Percentiles rank a stretch among this genome's conserved stretches.
These are phyloP conservation scores for Mustelus asterias DNA, from an alignment of 2,113 vertebrate genomes.

Conservation along the genomic window DNA sequence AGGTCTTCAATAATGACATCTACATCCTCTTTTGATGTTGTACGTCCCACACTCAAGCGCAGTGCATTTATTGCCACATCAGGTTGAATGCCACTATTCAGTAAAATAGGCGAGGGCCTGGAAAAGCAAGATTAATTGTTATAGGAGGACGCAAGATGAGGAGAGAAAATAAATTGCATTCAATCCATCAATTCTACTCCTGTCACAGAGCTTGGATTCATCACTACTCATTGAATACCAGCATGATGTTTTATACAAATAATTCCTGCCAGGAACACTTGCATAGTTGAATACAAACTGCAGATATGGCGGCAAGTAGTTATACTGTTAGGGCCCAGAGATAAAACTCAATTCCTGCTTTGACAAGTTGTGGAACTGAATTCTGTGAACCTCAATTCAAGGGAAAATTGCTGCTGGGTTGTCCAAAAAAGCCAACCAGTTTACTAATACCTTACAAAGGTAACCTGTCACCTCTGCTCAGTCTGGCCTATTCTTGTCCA, in stretches of 20 bases:
- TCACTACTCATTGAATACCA: neutral
- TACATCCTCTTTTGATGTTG: conserved; percentile 69
- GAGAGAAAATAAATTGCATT: neutral
- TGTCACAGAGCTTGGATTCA: neutral
- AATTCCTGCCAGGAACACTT: neutral
- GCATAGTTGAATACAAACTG: neutral
- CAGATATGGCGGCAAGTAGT: neutral
- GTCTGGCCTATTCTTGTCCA: neutral
- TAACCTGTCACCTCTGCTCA: neutral
- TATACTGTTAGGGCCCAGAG: neutral
- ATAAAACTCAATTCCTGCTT: neutral
- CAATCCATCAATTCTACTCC: neutral
- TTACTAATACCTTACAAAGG: neutral
- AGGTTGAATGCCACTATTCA: conserved; percentile 69
- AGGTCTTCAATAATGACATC: conserved; percentile 79
- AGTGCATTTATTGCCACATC: conserved; percentile 74
- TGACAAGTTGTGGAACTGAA: neutral
- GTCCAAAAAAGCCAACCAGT: neutral
- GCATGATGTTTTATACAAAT: neutral
- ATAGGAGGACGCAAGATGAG: neutral
- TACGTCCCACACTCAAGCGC: conserved; percentile 79
- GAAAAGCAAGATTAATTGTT: neutral
- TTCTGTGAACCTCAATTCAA: neutral
- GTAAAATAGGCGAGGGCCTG: conserved; percentile 83
- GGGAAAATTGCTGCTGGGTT: neutral